phyloP scores from a whole-genome alignment of 2,113 vertebrate species.

The Barbus barbus region DNA sequence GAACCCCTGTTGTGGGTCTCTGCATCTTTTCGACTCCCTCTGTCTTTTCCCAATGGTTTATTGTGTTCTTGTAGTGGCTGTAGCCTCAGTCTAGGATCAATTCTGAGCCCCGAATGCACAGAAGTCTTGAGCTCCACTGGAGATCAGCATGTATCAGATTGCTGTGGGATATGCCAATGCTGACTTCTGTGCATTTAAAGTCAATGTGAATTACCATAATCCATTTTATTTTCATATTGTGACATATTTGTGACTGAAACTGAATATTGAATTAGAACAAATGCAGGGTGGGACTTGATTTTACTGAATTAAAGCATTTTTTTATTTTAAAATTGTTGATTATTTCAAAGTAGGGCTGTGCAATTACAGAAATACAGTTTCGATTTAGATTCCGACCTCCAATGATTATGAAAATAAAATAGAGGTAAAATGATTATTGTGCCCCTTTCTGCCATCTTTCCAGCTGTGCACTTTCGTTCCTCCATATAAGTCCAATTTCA shows the following conservation, averaged over 20 bases:
- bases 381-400: too few species aligned
- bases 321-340: neutral
- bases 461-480: too few species aligned
- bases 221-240: neutral
- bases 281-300: neutral
- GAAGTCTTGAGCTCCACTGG: neutral
- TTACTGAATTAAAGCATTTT: neutral
- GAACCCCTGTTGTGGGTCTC: conserved; percentile 1
- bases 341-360: neutral
- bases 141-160: conserved; percentile 11
- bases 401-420: too few species aligned
- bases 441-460: too few species aligned
- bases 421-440: too few species aligned
- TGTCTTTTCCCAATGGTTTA: conserved; percentile 11
- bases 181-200: conserved; percentile 31
- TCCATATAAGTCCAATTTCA: too few species aligned
- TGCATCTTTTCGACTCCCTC: neutral
- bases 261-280: neutral
- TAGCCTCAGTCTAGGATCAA: conserved; percentile 34
- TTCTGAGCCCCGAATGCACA: neutral
- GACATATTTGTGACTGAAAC: neutral
- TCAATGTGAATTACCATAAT: neutral
- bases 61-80: neutral
- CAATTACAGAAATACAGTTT: too few species aligned
- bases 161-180: conserved; percentile 21